phyloP scores from a whole-genome alignment of 2,113 vertebrate genomes.

The Syrrhaptes paradoxus region DNA sequence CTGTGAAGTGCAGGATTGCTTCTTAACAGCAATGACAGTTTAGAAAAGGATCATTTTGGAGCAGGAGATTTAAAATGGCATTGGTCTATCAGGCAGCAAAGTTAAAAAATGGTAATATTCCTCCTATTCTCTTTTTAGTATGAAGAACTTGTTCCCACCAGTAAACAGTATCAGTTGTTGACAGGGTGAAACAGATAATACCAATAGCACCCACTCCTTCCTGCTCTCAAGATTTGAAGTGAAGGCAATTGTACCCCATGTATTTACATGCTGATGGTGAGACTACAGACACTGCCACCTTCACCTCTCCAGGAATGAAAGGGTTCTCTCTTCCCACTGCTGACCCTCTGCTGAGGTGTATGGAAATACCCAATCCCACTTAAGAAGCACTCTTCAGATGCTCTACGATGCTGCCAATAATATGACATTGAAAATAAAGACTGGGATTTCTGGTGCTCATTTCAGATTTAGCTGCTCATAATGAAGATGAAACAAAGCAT shows the following conservation, averaged over 20 bases:
- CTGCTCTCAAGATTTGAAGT: not conserved
- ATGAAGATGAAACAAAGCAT: not conserved
- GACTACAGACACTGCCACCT: not conserved
- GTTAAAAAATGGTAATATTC: not conserved
- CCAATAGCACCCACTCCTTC: not conserved
- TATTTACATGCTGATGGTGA: accelerated
- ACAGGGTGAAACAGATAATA: not conserved
- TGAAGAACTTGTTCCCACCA: not conserved
- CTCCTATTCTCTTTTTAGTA: not conserved
- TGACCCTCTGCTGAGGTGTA: not conserved
- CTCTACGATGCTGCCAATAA: not conserved
- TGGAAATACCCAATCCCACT: not conserved
- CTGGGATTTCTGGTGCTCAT: not conserved
- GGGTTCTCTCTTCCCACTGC: not conserved
- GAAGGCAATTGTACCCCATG: not conserved
- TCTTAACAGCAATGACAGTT: not conserved
- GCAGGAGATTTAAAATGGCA: not conserved
- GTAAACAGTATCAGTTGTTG: not conserved
- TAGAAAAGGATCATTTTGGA: not conserved
- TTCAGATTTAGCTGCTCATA: not conserved
- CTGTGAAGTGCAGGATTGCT: not conserved
- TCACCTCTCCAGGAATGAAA: not conserved
- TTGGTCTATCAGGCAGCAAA: not conserved
- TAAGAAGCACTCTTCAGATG: not conserved
- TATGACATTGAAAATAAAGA: not conserved